Conservation (phyloP, 23 tunicate species). For the Diplosoma virens region DNA sequence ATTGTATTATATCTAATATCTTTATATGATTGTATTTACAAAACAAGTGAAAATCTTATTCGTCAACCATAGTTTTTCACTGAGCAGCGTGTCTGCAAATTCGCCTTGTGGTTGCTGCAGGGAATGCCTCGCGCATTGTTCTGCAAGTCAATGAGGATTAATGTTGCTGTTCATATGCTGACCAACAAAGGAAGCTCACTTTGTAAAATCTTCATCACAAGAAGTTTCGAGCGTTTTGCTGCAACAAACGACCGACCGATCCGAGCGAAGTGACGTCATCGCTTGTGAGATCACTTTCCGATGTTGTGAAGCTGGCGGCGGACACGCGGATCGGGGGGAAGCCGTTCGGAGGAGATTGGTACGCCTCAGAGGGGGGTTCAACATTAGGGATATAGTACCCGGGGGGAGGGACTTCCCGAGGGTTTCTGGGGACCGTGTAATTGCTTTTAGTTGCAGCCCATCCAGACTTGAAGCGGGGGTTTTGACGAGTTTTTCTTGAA, state of each 20-base stretch:
- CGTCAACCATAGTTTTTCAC: too few species aligned
- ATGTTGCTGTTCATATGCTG: too few species aligned
- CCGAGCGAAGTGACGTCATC: slow-evolving; percentile 27
- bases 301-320: slow-evolving; percentile 70
- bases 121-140: too few species aligned
- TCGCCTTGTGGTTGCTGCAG: too few species aligned
- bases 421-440: not conserved
- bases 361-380: slow-evolving; percentile 63
- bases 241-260: not conserved
- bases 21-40: too few species aligned
- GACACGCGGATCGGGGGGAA: slow-evolving; percentile 75
- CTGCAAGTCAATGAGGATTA: too few species aligned
- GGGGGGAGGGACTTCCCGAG: slow-evolving; percentile 67
- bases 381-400: slow-evolving; percentile 90
- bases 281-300: slow-evolving; percentile 72
- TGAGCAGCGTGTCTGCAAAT: too few species aligned
- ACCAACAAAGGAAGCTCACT: too few species aligned
- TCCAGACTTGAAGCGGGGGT: slow-evolving; percentile 30
- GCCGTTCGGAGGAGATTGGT: slow-evolving; percentile 68
- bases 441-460: not conserved
- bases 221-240: not conserved
- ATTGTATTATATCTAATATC: too few species aligned
- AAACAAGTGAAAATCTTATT: too few species aligned
- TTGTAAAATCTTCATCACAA: not conserved
- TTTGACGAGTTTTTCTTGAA: not conserved